Percentiles rank a stretch among this genome's conserved stretches.
These are phyloP conservation scores for human DNA, from an alignment of 2,113 vertebrate species.

Conservation along the genomic window DNA sequence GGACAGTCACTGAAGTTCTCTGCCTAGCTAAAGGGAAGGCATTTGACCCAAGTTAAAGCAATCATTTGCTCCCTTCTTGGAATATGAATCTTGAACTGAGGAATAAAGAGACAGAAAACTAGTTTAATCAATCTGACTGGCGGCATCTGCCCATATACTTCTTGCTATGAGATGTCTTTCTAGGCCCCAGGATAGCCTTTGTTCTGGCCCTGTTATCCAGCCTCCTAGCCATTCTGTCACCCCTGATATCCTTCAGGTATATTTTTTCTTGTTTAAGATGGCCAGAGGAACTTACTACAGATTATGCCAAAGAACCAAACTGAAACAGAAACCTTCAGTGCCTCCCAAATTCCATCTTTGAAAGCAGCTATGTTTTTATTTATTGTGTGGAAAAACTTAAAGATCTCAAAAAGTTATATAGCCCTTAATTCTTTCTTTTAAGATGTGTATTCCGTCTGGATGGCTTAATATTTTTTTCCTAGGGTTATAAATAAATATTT, in stretches of 20 bases:
- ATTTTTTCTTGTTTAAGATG: not conserved
- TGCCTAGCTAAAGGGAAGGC: not conserved
- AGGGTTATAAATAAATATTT: slow-evolving; percentile 3
- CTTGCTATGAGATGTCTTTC: not conserved
- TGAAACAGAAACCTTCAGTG: not conserved
- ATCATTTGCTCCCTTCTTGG: not conserved
- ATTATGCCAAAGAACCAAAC: not conserved
- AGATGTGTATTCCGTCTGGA: not conserved
- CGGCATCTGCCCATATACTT: not conserved
- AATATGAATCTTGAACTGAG: not conserved
- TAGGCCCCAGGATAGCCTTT: not conserved
- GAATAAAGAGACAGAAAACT: not conserved
- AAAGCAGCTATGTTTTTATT: not conserved
- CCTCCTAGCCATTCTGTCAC: not conserved
- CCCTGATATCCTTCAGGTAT: not conserved
- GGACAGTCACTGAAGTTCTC: not conserved
- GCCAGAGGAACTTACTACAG: not conserved
- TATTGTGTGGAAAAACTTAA: not conserved
- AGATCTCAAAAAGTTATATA: not conserved
- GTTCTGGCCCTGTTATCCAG: not conserved
- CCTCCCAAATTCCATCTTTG: not conserved
- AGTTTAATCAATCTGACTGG: not conserved
- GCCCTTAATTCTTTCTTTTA: not conserved
- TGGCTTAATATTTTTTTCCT: not conserved
- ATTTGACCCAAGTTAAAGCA: not conserved